Evolutionary conservation across 1,140 invertebrate species (phyloP), one percentile per base, ranked within the genome.

Genomic region (Sminthurides bifidus): DNA sequence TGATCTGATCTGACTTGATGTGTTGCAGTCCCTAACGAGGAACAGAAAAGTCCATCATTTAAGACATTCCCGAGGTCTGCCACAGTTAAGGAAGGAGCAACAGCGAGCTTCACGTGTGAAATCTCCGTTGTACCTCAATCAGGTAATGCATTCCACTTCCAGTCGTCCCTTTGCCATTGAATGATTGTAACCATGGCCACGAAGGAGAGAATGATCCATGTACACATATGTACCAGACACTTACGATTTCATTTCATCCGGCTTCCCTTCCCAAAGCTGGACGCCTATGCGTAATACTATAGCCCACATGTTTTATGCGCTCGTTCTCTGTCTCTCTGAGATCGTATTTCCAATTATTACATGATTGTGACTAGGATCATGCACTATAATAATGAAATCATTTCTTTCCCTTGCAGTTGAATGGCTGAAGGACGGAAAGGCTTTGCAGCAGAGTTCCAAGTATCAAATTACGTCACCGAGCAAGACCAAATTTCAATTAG

Each of bases 351-450:
- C n/a, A n/a, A n/a, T n/a, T n/a, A n/a, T n/a, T n/a, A n/a, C n/a
- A n/a, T n/a, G n/a, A 10, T 19, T 44, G 38, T 17, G 14, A 49
- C 30, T 24, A 35, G 33, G 33, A n/a, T 10, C n/a, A 35, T 35
- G 10, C 33, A 35, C 46, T 15, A 23, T 19, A 5, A 27, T 31
- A n/a, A n/a, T n/a, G n/a, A n/a, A n/a, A n/a, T n/a, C n/a, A n/a
- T n/a, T 12, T 14, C n/a, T 60, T 61, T 52, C 66, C 38, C 62
- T 66, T 66, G 48, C 64, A 79, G 78, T 80, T 37, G 77, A 76
- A 58, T 96, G 92, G 92, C 72, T 88, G 63, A 93, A 93, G 73
- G 92, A 93, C 73, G 85, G 85, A 61, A 87, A 92, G 69, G 80
- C 82, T 43, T 77, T 90, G 51, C 79, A 87, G 62, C 83, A 84